Evolutionary conservation across 2,113 vertebrate genomes (phyloP).

Genomic region (Indicator indicator): DNA sequence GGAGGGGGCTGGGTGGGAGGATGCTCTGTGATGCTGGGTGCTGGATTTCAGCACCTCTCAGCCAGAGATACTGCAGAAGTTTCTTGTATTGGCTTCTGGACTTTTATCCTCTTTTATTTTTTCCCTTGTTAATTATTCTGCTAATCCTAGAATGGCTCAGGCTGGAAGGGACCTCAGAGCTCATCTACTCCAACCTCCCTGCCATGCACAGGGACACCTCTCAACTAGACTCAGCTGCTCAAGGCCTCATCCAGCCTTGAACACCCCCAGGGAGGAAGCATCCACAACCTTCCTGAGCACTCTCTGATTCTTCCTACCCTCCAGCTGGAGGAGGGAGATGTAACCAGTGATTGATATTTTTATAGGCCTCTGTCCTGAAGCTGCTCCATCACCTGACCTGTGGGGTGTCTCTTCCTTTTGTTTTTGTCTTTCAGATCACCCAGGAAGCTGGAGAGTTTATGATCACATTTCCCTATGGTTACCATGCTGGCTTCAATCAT

Average conservation of each 20-base stretch:
- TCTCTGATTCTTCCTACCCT: too few relatives aligned
- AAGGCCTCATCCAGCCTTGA: too few relatives aligned
- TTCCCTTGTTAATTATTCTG: not conserved
- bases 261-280: too few relatives aligned
- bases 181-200: too few relatives aligned
- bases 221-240: too few relatives aligned
- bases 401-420: not conserved
- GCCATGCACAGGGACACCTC: too few relatives aligned
- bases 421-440: constrained; percentile 82
- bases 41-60: not conserved
- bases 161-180: too few relatives aligned
- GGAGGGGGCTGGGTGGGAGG: not conserved
- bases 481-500: constrained; percentile 97
- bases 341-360: not conserved
- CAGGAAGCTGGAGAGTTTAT: constrained; percentile 98
- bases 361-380: not conserved
- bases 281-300: too few relatives aligned
- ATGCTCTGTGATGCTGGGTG: fast-evolving
- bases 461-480: constrained; percentile 95
- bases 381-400: not conserved
- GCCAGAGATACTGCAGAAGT: not conserved
- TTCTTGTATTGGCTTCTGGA: not conserved
- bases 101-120: not conserved
- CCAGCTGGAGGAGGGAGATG: too few relatives aligned
- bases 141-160: not conserved